Evolutionary conservation across 2,888 invertebrate species (phyloP), one percentile per base, ranked within the genome.

Genomic region (Cephalotes varians): DNA sequence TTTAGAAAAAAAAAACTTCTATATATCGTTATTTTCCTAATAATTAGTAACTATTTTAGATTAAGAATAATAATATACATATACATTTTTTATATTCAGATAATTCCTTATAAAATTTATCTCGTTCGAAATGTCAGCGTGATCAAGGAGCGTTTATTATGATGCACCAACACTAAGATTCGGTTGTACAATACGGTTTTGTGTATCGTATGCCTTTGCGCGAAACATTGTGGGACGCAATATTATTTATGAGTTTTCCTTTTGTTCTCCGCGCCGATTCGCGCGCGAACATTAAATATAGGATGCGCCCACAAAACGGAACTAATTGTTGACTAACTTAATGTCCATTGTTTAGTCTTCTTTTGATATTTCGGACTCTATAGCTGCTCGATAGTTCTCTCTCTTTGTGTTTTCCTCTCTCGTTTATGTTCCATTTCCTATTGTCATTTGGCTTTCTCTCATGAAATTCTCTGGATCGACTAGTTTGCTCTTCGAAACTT

Each of bases 271-370:
- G 12, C 28, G 12, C 25, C 40, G 21, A 72, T 49, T 76, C 28
- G n/a, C 54, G 15, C 44, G 37, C 40, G 37, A 12, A 51, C 51
- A 40, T 71, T 58, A 72, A 64, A 58, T 79, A 72, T 62, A 72
- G 60, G 31, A 65, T 58, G 56, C 44, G 12, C 7, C 54, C 72
- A 15, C 56, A 67, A 84, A 84, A 84, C 81, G 76, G 58, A 73
- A 84, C 81, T 87, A 90, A 91, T 87, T 89, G 81, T 85, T 83
- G 79, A 84, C 85, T 76, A 76, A 85, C 81, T 81, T 81, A 72
- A 82, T 81, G 83, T 37, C 69, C 85, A 85, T 88, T 90, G 85
- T 88, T 85, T 69, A 44, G 40, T 31, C 28, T 37, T 51, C 64
- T 69, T 60, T 73, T 72, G 51, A 12, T 51, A 65, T 62, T 60